Conservation (phyloP, 2,888 invertebrate genomes). For the Sesia apiformis region DNA sequence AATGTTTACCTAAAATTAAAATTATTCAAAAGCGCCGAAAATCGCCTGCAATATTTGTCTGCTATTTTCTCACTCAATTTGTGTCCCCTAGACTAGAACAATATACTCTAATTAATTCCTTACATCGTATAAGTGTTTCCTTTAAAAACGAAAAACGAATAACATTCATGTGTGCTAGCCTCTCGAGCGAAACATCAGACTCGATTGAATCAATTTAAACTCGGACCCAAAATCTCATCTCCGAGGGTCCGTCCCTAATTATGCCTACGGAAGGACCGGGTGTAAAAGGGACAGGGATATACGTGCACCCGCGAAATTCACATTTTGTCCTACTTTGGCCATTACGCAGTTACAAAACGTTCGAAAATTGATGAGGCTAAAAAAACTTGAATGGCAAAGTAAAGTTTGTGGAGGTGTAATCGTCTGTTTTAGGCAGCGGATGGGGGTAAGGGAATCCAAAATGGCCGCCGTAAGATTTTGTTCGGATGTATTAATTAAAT, state of each 20-base stretch:
- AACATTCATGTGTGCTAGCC: constrained; percentile 23
- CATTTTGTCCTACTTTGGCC: background rate
- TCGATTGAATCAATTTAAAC: constrained; percentile 72
- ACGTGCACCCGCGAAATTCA: constrained; percentile 15
- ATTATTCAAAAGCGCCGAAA: too few species aligned
- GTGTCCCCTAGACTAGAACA: background rate
- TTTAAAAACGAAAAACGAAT: constrained; percentile 26
- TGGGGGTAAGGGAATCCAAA: constrained; percentile 60
- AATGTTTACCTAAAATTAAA: too few species aligned
- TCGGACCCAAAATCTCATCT: constrained; percentile 62
- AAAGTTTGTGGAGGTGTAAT: constrained; percentile 54
- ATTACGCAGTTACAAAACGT: background rate
- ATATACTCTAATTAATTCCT: constrained; percentile 44
- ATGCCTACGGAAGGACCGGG: constrained; percentile 62
- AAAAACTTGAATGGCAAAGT: background rate
- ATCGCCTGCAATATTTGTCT: too few species aligned
- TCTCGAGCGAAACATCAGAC: constrained; percentile 57
- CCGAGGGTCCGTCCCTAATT: constrained; percentile 67
- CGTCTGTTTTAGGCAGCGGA: constrained; percentile 59
- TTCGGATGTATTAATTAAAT: constrained; percentile 71
- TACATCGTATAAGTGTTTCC: constrained; percentile 27
- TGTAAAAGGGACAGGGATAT: constrained; percentile 46
- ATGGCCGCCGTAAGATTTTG: constrained; percentile 70
- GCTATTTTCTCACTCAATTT: background rate
- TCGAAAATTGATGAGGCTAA: background rate